phyloP scores from a whole-genome alignment of 2,888 invertebrate genomes.

The Scaptomyza cyrtandrae region DNA sequence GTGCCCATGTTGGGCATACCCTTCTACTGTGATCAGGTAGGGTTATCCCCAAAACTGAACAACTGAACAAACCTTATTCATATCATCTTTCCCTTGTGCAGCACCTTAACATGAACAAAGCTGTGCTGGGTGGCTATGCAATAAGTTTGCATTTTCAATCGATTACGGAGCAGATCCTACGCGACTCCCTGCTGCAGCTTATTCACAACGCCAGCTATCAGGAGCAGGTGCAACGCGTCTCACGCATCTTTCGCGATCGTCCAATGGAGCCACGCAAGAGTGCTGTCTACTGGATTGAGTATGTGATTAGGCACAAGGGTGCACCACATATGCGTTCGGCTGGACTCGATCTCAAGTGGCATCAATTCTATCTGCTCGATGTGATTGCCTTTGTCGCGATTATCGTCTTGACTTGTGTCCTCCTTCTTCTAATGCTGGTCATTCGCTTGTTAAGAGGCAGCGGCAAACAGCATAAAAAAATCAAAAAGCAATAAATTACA shows the following conservation, averaged over 20 bases:
- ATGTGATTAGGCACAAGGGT: slow-evolving; percentile 84
- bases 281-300: slow-evolving; percentile 85
- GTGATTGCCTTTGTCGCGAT: slow-evolving; percentile 68
- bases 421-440: slow-evolving; percentile 3
- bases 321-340: slow-evolving; percentile 83
- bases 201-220: slow-evolving; percentile 82
- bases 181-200: slow-evolving; percentile 81
- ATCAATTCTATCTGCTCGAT: slow-evolving; percentile 84
- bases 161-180: slow-evolving; percentile 76
- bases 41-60: neutral
- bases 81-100: slow-evolving; percentile 40
- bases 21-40: slow-evolving; percentile 84
- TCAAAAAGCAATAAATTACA: slow-evolving; percentile 42
- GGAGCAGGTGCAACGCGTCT: slow-evolving; percentile 78
- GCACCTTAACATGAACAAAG: slow-evolving; percentile 82
- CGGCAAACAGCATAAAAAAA: slow-evolving; percentile 32
- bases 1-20: slow-evolving; percentile 85
- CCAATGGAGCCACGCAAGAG: slow-evolving; percentile 80
- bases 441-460: slow-evolving; percentile 37
- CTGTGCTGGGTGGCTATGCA: slow-evolving; percentile 82
- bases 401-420: neutral
- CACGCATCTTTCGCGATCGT: slow-evolving; percentile 83
- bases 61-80: neutral
- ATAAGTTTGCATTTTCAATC: slow-evolving; percentile 81
- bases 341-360: slow-evolving; percentile 82